Percentiles rank a stretch among this genome's conserved stretches.
Evolutionary conservation across 2,113 vertebrate genomes (phyloP).

Genomic region (Lycaon pictus): DNA sequence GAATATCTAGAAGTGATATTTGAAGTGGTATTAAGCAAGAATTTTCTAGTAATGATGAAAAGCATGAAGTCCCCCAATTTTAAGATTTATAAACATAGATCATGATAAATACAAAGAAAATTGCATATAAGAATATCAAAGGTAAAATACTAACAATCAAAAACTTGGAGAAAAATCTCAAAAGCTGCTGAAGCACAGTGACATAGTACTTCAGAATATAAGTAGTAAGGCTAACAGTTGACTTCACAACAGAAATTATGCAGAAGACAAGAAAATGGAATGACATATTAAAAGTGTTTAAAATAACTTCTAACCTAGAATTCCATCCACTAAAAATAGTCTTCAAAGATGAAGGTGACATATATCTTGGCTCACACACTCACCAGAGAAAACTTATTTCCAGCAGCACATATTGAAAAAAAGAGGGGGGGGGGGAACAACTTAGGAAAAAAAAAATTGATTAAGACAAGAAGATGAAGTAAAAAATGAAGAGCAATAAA

Average conservation of each 20-base stretch:
- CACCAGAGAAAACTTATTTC: background rate
- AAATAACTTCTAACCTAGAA: background rate
- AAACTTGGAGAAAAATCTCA: background rate
- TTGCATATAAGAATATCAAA: background rate
- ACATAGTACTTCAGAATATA: background rate
- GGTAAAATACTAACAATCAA: background rate
- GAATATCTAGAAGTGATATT: background rate
- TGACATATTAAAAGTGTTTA: background rate
- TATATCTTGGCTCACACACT: background rate
- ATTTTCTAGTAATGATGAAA: background rate
- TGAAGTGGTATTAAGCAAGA: background rate
- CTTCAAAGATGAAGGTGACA: background rate
- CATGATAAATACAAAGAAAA: background rate
- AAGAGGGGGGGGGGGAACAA: rapidly evolving
- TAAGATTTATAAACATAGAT: background rate
- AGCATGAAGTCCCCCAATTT: background rate
- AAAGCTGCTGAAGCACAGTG: background rate
- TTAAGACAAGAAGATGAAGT: background rate
- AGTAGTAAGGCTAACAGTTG: background rate
- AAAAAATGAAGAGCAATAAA: background rate
- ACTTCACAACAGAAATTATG: background rate
- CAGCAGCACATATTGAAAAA: background rate
- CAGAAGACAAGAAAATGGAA: background rate
- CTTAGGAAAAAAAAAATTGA: background rate
- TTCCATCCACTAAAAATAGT: background rate